Base-by-base conservation (phyloP, 2,888 invertebrate genomes). In the Meiosimyza decipiens region DNA sequence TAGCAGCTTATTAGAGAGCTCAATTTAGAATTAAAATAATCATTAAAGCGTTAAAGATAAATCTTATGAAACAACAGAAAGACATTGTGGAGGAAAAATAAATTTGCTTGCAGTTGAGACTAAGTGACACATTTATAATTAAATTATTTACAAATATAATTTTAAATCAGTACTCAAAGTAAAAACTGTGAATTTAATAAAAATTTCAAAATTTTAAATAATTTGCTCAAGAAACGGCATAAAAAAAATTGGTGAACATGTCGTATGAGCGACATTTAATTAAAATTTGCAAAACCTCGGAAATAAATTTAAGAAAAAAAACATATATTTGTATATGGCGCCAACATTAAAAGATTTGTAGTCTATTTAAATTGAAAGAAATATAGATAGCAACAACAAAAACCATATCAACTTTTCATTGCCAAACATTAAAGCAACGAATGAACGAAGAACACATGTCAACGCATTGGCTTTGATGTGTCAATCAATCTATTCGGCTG, bases 391-490 rank as follows among this genome's bases (percentile, higher is more conserved):
- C 40, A 40, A 2, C 40, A 40, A 40, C 40, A 57, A 57, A 6
- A 57, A 57, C 22, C 28, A 57, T 28, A 57, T 22, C 3, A 28
- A 40, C 12, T 15, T 57, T 57, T 57, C 57, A 57, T 57, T 22
- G 11, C 28, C 18, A 57, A 22, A 57, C 28, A 57, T 28, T 40
- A 40, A 40, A 40, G 40, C 40, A 40, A 9, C 40, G 9, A 40
- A 40, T 9, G 40, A 9, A 6, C 40, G 28, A 15, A 57, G 28
- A 57, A 16, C 28, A 57, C 22, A 57, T 57, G 22, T 57, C 28
- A 57, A 28, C 22, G 28, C 57, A 57, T 57, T 4, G 63, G 16
- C 50, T 63, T 50, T 13, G 49, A 67, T 57, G 67, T 67, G 67
- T 57, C 67, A 67, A 67, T 67, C 67, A 67, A 57, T 40, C 40